Evolutionary conservation across 2,888 invertebrate genomes (phyloP).

Genomic region (Steromphala cineraria): DNA sequence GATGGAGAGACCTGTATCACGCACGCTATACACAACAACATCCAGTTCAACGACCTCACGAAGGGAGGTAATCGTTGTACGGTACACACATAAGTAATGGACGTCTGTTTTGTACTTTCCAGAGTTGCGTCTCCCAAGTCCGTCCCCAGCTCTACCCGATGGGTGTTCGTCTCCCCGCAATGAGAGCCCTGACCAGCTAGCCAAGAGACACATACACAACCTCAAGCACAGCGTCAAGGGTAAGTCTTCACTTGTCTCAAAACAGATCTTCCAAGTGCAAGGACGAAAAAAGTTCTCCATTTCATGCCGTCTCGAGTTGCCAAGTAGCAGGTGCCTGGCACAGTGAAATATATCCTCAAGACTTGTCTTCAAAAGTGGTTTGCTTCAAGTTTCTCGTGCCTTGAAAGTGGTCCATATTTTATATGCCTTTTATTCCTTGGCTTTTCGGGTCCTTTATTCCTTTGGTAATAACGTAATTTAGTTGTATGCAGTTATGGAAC

Average conservation of each 20-base stretch:
- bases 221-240: background rate
- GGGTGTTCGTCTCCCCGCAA: background rate
- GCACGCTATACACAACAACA: background rate
- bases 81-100: background rate
- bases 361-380: too few species aligned
- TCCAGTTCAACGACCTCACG: background rate
- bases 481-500: too few species aligned
- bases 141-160: background rate
- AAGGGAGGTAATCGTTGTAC: background rate
- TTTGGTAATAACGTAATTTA: too few species aligned
- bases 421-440: too few species aligned
- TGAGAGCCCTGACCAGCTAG: background rate
- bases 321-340: too few species aligned
- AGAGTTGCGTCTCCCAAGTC: background rate
- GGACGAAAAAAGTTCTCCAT: too few species aligned
- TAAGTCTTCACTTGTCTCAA: background rate
- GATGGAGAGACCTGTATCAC: background rate
- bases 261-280: too few species aligned
- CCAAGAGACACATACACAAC: background rate
- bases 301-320: too few species aligned
- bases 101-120: constrained; percentile 2
- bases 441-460: too few species aligned
- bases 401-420: too few species aligned
- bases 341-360: too few species aligned
- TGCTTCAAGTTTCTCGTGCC: too few species aligned